Evolutionary conservation across 1,140 invertebrate genomes (phyloP).

Genomic region (Globodera ellingtonae): DNA sequence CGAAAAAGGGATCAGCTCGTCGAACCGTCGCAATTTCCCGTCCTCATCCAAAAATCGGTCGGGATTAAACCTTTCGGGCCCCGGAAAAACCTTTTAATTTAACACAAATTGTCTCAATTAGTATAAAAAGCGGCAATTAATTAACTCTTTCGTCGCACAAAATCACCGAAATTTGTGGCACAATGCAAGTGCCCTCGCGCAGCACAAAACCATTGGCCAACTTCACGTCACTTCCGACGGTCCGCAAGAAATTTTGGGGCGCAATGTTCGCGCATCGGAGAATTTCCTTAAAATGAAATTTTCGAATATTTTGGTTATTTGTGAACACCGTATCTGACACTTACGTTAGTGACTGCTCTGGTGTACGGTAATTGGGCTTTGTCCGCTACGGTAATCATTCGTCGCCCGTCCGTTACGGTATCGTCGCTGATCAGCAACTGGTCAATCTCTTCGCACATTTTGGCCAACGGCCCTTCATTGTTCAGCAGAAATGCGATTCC

Average conservation of each 20-base stretch:
- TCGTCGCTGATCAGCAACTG: not conserved
- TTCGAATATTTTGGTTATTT: conserved; percentile 32
- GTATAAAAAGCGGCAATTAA: not conserved
- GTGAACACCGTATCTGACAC: conserved; percentile 28
- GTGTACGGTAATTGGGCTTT: conserved; percentile 28
- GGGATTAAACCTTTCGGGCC: conserved; percentile 81
- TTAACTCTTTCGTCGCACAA: conserved; percentile 34
- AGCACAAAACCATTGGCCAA: conserved; percentile 31
- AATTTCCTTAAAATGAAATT: conserved; percentile 35
- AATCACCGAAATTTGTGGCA: conserved; percentile 39
- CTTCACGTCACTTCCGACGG: conserved; percentile 23
- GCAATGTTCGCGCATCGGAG: conserved; percentile 32
- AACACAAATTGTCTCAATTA: not conserved
- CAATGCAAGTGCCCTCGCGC: conserved; percentile 33
- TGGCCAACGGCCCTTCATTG: not conserved
- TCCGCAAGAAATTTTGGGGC: conserved; percentile 37
- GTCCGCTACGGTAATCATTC: conserved; percentile 5
- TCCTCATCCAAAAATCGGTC: conserved; percentile 78
- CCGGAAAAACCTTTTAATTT: conserved; percentile 74
- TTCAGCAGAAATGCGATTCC: conserved; percentile 12
- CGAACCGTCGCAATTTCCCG: conserved; percentile 77
- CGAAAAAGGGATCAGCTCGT: conserved; percentile 86
- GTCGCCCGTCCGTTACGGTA: conserved; percentile 26
- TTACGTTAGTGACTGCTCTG: conserved; percentile 33
- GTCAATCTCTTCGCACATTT: conserved; percentile 15